Base-by-base conservation (phyloP, 2,888 invertebrate genomes). In the Keiferia lycopersicella region DNA sequence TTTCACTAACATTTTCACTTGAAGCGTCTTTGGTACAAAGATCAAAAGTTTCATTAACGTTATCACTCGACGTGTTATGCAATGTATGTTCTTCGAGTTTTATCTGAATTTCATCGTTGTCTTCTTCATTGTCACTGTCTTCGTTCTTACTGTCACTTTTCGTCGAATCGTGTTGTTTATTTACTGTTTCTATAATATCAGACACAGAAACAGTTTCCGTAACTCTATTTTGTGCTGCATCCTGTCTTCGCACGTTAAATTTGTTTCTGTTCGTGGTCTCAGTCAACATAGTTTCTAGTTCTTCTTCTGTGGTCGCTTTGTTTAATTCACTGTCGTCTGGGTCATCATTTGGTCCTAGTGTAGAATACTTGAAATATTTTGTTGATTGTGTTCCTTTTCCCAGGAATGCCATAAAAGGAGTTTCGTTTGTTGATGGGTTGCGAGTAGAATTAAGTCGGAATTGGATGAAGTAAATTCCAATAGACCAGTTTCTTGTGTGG, bases 381-480 rank as follows among this genome's bases (percentile, higher is more conserved):
- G n/a, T 48, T 26, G 56, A 30, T 2, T 26, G 26, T 26, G 2
- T 26, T 26, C 12, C 34, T 16, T n/a, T 34, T 34, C 57, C 57
- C 14, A 34, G 26, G 14, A 57, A 26, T 26, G 34, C 34, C n/a
- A 34, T 57, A n/a, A 26, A 57, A 7, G 57, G 57, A n/a, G 57
- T 57, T 57, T n/a, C n/a, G 0, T 34, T 10, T n/a, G 16, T 16
- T 12, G 26, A 14, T 14, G n/a, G 26, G 26, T 6, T 26, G 26
- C 26, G 26, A 26, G 57, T 16, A 34, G 26, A 34, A n/a, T 57
- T 57, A 2, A 26, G 30, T 34, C 30, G 34, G 14, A 26, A 57
- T 14, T 57, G 57, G 2, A 57, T 26, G 11, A 57, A 57, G 16
- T 34, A 14, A n/a, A 57, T 57, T 34, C 57, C 57, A 14, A 57